These are phyloP conservation scores for Struthidea cinerea DNA, from an alignment of 2,113 vertebrate genomes.

Conservation along the genomic window DNA sequence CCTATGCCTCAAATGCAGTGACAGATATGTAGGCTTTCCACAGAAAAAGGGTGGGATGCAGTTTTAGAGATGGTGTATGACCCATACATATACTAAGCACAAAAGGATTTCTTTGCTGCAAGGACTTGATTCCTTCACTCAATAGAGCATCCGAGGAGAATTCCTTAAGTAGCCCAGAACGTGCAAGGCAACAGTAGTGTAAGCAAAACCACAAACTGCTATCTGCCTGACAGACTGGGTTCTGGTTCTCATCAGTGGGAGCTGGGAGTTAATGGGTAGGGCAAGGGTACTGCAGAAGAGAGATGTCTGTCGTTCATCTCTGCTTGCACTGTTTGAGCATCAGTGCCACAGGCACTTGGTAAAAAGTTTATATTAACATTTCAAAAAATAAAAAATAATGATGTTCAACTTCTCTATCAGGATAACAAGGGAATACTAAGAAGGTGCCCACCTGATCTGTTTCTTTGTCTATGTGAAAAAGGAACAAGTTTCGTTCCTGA, in stretches of 20 bases:
- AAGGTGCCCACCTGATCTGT: background rate
- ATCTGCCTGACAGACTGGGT: background rate
- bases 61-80: background rate
- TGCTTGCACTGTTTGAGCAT: background rate
- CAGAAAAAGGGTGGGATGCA: background rate
- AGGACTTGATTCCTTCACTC: background rate
- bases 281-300: background rate
- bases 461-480: background rate
- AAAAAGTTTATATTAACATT: background rate
- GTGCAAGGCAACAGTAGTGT: background rate
- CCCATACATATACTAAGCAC: background rate
- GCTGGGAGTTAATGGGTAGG: background rate
- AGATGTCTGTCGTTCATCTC: background rate
- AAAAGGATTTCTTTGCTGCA: background rate
- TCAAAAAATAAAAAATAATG: background rate
- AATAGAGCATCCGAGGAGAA: background rate
- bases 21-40: background rate
- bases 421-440: background rate
- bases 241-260: background rate
- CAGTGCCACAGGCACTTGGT: background rate
- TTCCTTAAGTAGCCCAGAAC: background rate
- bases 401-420: background rate
- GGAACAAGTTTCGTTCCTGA: background rate
- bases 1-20: background rate
- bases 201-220: background rate